phyloP scores from a whole-genome alignment of 2,797 vertebrate genomes.

The Microctenopoma lineatum region DNA sequence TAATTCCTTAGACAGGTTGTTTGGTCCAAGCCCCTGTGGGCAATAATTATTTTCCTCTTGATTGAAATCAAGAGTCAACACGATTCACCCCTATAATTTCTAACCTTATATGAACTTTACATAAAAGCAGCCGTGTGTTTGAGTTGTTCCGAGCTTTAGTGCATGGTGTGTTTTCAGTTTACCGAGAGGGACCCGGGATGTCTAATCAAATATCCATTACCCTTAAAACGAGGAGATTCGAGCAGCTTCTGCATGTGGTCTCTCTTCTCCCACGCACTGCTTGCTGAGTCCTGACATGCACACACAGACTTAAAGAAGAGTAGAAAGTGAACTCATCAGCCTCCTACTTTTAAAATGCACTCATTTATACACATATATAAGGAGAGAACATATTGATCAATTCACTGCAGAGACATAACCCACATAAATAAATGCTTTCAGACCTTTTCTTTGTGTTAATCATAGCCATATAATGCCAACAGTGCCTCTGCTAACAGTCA shows the following conservation, averaged over 20 bases:
- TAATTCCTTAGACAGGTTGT: no score
- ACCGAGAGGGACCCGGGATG: conserved; percentile 29
- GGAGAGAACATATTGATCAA: not conserved
- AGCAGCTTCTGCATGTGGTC: conserved; percentile 30
- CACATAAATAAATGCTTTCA: no score
- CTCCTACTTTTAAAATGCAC: conserved; percentile 3
- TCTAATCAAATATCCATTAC: conserved; percentile 53
- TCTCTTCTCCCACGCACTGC: conserved; percentile 42
- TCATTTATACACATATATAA: not conserved
- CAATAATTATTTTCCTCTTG: not conserved
- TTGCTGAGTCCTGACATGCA: not conserved
- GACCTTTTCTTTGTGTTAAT: no score
- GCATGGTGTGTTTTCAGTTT: conserved; percentile 27
- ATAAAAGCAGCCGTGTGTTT: not conserved
- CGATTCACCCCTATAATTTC: not conserved
- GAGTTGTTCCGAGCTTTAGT: not conserved
- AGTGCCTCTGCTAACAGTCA: not conserved
- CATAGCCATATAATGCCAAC: no score
- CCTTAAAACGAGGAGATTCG: conserved; percentile 19
- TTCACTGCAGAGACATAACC: not conserved
- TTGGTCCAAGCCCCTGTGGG: not conserved
- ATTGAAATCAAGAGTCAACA: not conserved
- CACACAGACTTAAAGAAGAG: not conserved
- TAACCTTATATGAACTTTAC: conserved; percentile 7
- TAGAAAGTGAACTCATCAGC: conserved; percentile 8